These are phyloP conservation scores for Lasioglossum malachurum DNA, from an alignment of 2,888 invertebrate species.

Conservation along the genomic window DNA sequence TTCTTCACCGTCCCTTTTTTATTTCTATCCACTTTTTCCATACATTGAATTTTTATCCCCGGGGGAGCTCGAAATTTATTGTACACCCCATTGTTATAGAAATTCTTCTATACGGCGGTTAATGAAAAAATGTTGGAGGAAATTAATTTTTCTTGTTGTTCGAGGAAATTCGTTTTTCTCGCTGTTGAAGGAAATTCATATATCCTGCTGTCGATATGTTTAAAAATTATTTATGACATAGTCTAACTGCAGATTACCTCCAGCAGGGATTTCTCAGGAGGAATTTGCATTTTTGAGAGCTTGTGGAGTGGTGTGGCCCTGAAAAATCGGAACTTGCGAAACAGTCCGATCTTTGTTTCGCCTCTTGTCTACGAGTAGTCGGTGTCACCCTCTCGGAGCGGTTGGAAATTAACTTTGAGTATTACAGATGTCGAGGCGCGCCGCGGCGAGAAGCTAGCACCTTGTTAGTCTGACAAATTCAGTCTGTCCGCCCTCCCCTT, in stretches of 20 bases:
- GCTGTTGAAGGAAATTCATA: neutral
- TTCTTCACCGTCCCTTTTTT: neutral
- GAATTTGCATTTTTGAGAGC: neutral
- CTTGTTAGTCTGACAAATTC: conserved; percentile 84
- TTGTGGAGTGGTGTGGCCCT: no score
- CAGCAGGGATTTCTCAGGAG: neutral
- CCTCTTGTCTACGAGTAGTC: conserved; percentile 56
- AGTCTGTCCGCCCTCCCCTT: conserved; percentile 73
- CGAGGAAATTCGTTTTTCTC: no score
- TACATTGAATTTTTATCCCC: neutral
- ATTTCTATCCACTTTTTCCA: neutral
- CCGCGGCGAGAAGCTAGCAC: conserved; percentile 81
- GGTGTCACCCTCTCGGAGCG: conserved; percentile 65
- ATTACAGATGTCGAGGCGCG: conserved; percentile 81
- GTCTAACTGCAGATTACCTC: neutral
- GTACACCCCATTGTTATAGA: neutral
- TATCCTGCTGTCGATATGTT: neutral
- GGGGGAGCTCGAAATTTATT: neutral
- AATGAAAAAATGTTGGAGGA: neutral
- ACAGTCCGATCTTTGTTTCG: conserved; percentile 25
- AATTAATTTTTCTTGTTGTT: neutral
- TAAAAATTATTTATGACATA: neutral
- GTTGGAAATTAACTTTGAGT: conserved; percentile 81
- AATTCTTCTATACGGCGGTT: neutral
- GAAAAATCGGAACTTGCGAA: conserved; percentile 30